phyloP scores from a whole-genome alignment of 2,113 vertebrate genomes.

The Pitta sordida region DNA sequence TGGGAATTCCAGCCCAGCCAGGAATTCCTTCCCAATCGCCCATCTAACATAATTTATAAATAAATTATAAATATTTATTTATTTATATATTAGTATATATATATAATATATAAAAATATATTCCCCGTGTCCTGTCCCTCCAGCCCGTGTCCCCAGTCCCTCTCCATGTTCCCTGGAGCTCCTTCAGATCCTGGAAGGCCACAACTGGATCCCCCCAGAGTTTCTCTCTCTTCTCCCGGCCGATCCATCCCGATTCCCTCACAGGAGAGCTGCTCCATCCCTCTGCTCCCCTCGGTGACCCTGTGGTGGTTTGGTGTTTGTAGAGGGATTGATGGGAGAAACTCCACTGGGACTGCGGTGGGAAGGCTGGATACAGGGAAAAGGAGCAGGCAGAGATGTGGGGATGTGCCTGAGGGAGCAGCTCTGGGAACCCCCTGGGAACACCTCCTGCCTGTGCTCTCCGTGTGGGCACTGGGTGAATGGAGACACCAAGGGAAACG shows the following conservation, averaged over 20 bases:
- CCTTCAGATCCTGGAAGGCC: too few relatives aligned
- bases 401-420: background rate
- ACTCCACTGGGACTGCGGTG: background rate
- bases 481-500: accelerated
- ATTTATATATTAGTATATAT: too few relatives aligned
- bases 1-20: background rate
- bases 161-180: too few relatives aligned
- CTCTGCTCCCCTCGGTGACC: background rate
- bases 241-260: background rate
- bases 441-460: background rate
- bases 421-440: background rate
- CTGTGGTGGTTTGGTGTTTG: background rate
- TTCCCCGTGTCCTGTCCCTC: too few relatives aligned
- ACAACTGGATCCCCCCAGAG: background rate
- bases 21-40: background rate
- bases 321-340: background rate
- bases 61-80: too few relatives aligned
- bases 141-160: too few relatives aligned
- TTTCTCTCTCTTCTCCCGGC: background rate
- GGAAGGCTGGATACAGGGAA: background rate
- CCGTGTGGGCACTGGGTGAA: background rate
- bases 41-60: too few relatives aligned
- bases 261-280: background rate
- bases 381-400: background rate
- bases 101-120: too few relatives aligned